phyloP scores from a whole-genome alignment of 2,797 vertebrate genomes.

The Dipus sagitta region DNA sequence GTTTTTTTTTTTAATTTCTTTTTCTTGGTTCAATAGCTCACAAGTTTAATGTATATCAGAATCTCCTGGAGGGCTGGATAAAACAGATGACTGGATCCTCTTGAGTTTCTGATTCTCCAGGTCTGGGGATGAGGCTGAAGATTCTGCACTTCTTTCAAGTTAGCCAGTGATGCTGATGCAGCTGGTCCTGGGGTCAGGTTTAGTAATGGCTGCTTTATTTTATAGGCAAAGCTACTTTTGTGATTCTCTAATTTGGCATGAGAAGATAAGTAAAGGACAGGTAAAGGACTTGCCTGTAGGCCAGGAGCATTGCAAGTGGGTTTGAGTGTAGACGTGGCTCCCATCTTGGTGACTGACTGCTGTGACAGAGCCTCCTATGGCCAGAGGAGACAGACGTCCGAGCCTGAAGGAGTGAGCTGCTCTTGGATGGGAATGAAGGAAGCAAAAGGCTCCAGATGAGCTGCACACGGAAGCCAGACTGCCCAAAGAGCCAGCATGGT shows the following conservation, averaged over 20 bases:
- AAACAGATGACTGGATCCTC: background rate
- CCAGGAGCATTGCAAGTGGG: background rate
- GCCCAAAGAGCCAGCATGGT: background rate
- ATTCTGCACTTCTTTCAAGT: background rate
- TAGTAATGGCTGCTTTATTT: conserved; percentile 47
- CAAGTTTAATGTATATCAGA: background rate
- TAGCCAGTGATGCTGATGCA: conserved; percentile 21
- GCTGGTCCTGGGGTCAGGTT: conserved; percentile 14
- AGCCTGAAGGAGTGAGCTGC: conserved; percentile 3
- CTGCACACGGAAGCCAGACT: background rate
- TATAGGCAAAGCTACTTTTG: conserved; percentile 42
- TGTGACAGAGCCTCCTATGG: background rate
- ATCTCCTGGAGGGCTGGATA: background rate
- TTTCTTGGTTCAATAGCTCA: background rate
- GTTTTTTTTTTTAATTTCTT: background rate
- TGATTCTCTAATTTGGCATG: conserved; percentile 17
- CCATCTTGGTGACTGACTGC: background rate
- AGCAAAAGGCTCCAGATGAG: background rate
- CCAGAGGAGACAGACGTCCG: background rate
- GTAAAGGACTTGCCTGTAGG: background rate
- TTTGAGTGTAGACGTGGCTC: background rate
- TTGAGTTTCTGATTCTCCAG: conserved; percentile 11
- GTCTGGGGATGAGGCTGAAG: background rate
- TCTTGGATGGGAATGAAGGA: background rate
- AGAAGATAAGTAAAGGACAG: conserved; percentile 19